Percentiles rank a stretch among this genome's conserved stretches.
Evolutionary conservation across 2,797 vertebrate genomes (phyloP).

Genomic region (Rhynchotus rufescens): DNA sequence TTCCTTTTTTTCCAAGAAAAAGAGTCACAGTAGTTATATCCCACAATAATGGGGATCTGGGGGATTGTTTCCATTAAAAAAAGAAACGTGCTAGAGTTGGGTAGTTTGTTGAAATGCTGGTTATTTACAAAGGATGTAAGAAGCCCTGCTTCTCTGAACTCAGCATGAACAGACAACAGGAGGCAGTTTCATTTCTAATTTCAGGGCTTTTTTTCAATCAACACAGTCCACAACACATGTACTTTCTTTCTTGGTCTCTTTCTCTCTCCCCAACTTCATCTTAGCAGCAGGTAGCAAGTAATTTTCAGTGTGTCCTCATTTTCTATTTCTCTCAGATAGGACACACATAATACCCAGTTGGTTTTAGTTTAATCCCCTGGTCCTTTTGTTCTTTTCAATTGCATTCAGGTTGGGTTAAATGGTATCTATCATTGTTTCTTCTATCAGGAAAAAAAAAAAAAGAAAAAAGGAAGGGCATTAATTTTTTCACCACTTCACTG

Average conservation of each 20-base stretch:
- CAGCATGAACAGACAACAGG: neutral
- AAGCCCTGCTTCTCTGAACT: constrained; percentile 39
- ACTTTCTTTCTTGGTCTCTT: neutral
- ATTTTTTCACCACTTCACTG: constrained; percentile 22
- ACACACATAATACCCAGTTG: neutral
- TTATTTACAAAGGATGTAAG: constrained; percentile 19
- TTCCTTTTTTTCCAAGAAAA: constrained; percentile 1
- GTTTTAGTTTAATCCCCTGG: neutral
- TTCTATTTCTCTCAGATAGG: constrained; percentile 6
- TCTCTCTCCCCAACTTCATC: constrained; percentile 5
- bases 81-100: neutral
- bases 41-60: neutral
- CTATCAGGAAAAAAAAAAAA: neutral
- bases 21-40: neutral
- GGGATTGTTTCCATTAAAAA: neutral
- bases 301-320: constrained; percentile 48
- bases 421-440: neutral
- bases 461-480: constrained; percentile 4
- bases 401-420: constrained; percentile 11
- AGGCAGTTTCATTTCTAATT: constrained; percentile 25
- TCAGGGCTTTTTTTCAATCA: constrained; percentile 50
- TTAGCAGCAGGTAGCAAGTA: constrained; percentile 40
- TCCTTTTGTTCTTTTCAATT: constrained; percentile 31
- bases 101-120: constrained; percentile 8
- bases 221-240: neutral